Conservation (phyloP, 2,797 vertebrate genomes). For the Knipowitschia caucasica region DNA sequence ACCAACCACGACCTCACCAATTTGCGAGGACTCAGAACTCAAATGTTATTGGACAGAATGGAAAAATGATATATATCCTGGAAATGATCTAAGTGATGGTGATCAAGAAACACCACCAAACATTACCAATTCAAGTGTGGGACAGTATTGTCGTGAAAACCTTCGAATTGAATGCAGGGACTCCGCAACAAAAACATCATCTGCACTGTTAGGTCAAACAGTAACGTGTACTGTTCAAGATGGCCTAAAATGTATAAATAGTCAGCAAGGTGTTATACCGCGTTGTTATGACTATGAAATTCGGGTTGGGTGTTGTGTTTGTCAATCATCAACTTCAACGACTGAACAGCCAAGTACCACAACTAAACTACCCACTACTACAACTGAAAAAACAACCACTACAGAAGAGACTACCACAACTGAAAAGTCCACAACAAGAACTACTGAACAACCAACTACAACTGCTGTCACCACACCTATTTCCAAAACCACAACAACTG, state of each 20-base stretch:
- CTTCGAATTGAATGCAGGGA: constrained; percentile 75
- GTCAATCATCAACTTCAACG: not conserved
- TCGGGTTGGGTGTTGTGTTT: constrained; percentile 68
- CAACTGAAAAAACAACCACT: no score
- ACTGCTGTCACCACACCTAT: no score
- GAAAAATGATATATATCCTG: constrained; percentile 64
- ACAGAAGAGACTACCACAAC: no score
- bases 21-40: not conserved
- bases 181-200: constrained; percentile 14
- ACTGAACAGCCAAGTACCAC: not conserved
- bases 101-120: constrained; percentile 75
- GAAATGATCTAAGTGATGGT: constrained; percentile 31
- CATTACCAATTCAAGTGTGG: constrained; percentile 58
- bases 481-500: no score
- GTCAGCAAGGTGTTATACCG: constrained; percentile 8
- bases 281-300: constrained; percentile 80
- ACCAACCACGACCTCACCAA: not conserved
- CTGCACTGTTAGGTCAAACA: constrained; percentile 58
- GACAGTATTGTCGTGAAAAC: constrained; percentile 57
- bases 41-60: constrained; percentile 76
- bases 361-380: no score
- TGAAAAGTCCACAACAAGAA: no score
- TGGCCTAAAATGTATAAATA: constrained; percentile 77
- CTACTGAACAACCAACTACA: no score
- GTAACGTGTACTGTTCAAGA: constrained; percentile 64